Base-by-base conservation (phyloP, 2,797 vertebrate genomes). In the Denticeps clupeoides region DNA sequence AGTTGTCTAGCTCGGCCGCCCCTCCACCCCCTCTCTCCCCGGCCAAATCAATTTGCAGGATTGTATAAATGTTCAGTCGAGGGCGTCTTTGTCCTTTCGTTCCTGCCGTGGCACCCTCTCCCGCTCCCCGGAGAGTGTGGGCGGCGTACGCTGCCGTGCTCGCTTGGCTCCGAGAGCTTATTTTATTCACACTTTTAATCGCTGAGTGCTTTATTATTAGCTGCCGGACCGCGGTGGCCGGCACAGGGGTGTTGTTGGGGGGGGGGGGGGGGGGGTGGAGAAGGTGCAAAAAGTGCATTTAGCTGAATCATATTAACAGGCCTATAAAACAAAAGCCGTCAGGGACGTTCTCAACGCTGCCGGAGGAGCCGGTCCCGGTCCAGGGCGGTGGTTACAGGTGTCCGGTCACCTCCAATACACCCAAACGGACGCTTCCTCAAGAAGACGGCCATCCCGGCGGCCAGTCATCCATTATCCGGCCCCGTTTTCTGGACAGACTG, bases 191-290 rank as follows among this genome's bases (percentile, higher is more conserved):
- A 83, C 79, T 83, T 82, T 80, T 82, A 81, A 81, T 82, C 77
- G 72, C 74, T 78, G 82, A 83, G 83, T 82, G 81, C 74, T 81
- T 83, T 83, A 82, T 86, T 83, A 82, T 83, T 80, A 83, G 79
- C 77, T 80, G 70, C 71, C 51, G 7, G n/a, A 24, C 2, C 24
- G n/a, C 2, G 12, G 12, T 31, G 5, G 12, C 2, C 12, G 12
- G 31, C 11, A 4, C 9, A 4, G 4, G 23, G 7, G 40, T 10
- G n/a, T 5, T 23, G 11, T 40, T 23, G 29, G 2, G 29, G 12
- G 29, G 29, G 12, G 29, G 11, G 6, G 4, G 13, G 13, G 6
- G 7, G 12, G 74, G 72, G 73, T 73, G 60, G 69, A 74, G 75
- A 77, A 74, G 69, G 75, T 68, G 63, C 64, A 62, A 72, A 74